Evolutionary conservation across 2,113 vertebrate genomes (phyloP).

Genomic region (Myrmecophaga tridactyla): DNA sequence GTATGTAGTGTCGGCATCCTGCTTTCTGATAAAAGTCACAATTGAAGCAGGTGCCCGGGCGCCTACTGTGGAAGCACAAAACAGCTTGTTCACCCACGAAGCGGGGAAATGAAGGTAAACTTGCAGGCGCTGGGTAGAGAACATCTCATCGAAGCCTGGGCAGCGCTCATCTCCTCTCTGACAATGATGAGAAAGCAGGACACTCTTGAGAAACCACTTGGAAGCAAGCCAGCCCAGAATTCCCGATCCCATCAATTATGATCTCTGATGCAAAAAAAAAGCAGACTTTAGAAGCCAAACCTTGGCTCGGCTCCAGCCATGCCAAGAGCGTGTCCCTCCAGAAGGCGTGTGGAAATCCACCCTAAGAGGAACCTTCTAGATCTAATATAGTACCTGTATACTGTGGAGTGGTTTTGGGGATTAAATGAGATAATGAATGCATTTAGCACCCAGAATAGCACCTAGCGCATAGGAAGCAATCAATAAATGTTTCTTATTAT

Average conservation of each 20-base stretch:
- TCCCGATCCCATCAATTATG: background rate
- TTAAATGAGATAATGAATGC: background rate
- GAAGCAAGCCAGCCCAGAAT: background rate
- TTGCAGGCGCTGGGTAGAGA: background rate
- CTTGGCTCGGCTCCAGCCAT: background rate
- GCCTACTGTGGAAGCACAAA: background rate
- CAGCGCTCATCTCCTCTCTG: background rate
- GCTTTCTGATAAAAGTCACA: constrained; percentile 41
- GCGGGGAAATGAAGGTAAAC: background rate
- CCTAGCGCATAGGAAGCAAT: background rate
- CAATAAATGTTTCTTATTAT: background rate
- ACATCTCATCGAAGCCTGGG: background rate
- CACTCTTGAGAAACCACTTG: background rate
- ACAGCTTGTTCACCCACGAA: background rate
- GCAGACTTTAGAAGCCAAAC: background rate
- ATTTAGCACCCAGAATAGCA: background rate
- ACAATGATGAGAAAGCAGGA: background rate
- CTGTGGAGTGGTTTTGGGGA: background rate
- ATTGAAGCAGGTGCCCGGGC: background rate
- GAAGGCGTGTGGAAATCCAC: background rate
- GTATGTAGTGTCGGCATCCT: background rate
- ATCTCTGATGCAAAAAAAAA: background rate
- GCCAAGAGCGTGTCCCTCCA: background rate
- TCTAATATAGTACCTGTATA: background rate
- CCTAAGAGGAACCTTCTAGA: background rate